Base-by-base conservation (phyloP, 2,797 vertebrate genomes). In the Loris lydekkerianus region DNA sequence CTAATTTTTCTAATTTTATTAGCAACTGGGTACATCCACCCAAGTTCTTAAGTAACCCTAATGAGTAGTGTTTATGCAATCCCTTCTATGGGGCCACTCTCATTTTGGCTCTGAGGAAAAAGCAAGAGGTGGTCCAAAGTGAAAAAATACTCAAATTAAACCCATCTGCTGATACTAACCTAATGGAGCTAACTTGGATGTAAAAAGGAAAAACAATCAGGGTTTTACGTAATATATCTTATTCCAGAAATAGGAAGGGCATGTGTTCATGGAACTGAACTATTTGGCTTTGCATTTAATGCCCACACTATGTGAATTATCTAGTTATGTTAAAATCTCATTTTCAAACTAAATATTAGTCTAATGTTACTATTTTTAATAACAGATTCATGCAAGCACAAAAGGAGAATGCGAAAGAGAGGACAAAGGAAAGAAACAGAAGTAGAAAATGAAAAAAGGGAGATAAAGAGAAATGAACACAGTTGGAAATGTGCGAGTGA, bases 91-190 rank as follows among this genome's bases (percentile, higher is more conserved):
- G 98, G 93, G 87, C 98, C 97, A 98, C 84, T 98, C 83, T 92
- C 72, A 70, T 91, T 97, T 94, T 97, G 95, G 97, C 90, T 96
- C 87, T 93, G 49, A 86, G 72, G 91, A 93, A 97, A 96, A 95
- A 96, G 10, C 53, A 87, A 60, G 97, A 98, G 82, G 94, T 97
- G 93, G 84, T 97, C 97, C 96, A 98, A 96, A 97, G 92, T 25
- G 61, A 96, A 98, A 97, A 97, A 91, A 5, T 7, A 82, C 14
- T 89, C 93, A 97, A 97, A 98, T 97, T 91, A 98, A 98, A 97
- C 11, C 86, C 97, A 96, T 96, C 40, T 98, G 97, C 80, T 95
- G 40, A 89, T 81, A 89, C 82, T 82, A 97, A 53, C 27, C 87
- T 94, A 91, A 88, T 3, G 40, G 70, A 69, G 17, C 63, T 93